Base-by-base conservation (phyloP, 2,113 vertebrate genomes). In the Zootoca vivipara region DNA sequence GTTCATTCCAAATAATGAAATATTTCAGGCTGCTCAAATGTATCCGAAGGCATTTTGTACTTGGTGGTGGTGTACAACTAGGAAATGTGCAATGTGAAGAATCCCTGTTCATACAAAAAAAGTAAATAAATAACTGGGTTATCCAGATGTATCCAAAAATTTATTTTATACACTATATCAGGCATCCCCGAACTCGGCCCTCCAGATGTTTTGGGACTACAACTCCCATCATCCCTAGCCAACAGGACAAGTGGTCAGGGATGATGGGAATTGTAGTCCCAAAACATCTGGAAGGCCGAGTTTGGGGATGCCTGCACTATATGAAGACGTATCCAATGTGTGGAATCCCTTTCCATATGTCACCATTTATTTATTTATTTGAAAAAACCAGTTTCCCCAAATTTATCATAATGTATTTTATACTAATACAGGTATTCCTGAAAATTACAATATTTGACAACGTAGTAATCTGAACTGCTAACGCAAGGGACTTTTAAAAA, bases 381-480 rank as follows among this genome's bases (percentile, higher is more conserved):
- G 3, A 4, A 62, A 62, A 62, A 46, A 82, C 86, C 62, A 88
- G 87, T 77, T 1, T 72, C 5, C 22, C 92, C 1, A 90, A 93
- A 74, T 75, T 75, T 56, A 26, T 75, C 26, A 33, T 28, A 46
- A 90, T 90, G 86, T 58, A 79, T 78, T 77, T 86, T 46, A 64
- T 86, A 90, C 74, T 88, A 89, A 89, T 0, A 0, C n/a, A n/a
- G n/a, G n/a, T n/a, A n/a, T 93, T 89, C 92, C 85, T 87, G 85
- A 69, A 94, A 94, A 94, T 91, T 94, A 91, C 94, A 94, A 93
- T 95, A 93, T 95, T 92, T 79, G 95, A 89, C 30, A 46, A 78
- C 89, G 81, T 92, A 93, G 94, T 93, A 69, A 10, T 94, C 93
- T 95, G 93, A 94, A 79, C 93, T 93, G 90, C 87, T 86, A 46